Base-by-base conservation (phyloP, 2,113 vertebrate species). In the Porphyrio hochstetteri region DNA sequence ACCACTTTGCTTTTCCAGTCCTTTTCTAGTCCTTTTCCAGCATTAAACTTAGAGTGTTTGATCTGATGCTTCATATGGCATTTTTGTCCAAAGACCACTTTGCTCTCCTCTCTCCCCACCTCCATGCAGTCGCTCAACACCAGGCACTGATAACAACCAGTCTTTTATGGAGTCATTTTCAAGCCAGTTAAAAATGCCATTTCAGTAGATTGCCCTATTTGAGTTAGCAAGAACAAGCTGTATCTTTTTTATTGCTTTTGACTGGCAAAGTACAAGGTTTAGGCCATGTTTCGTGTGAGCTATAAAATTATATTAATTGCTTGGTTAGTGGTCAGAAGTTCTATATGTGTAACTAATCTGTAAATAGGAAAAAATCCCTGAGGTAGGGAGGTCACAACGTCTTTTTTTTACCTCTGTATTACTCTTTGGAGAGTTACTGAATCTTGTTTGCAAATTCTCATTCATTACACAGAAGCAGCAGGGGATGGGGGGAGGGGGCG, bases 241-340 rank as follows among this genome's bases (percentile, higher is more conserved):
- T 96, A 96, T 91, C 91, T 93, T 93, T 94, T 97, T 94, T 96
- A 96, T 94, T 89, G 88, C 92, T 87, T 95, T 94, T 95, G 48
- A 86, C 92, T 95, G 81, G 86, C 1, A 2, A 87, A 95, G 86
- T 86, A 69, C 77, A 91, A 93, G 72, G 82, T 94, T 96, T 94
- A 94, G 86, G 56, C 92, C 19, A 8, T 60, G 72, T 93, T 96
- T 95, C 2, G 7, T 72, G 70, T 64, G 50, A 53, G 52, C 77
- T 92, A 76, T 94, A 94, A 95, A 85, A 80, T 94, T 86, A 90
- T 75, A 95, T 96, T 94, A 96, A 94, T 93, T 61, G 65, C 46
- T 68, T 85, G 63, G 74, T 93, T 94, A 91, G 88, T 93, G 53
- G 77, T 94, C 88, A 93, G 81, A 92, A 87, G 35, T 74, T 93